phyloP scores from a whole-genome alignment of 2,797 vertebrate genomes.

The Hyperoplus lanceolatus region DNA sequence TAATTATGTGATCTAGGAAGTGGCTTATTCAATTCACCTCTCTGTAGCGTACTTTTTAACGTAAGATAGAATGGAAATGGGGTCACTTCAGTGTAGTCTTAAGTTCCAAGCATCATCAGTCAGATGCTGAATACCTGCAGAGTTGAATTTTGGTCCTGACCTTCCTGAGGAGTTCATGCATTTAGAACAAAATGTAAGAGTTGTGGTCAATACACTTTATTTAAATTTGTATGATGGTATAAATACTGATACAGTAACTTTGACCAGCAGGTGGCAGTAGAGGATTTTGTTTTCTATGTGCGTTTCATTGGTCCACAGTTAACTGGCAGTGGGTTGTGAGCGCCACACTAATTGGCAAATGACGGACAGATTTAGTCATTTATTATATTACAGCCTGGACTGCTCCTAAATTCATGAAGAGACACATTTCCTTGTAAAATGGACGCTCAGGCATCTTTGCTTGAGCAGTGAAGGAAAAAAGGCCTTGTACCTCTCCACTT shows the following conservation, averaged over 20 bases:
- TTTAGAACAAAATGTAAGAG: neutral
- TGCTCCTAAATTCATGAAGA: constrained; percentile 15
- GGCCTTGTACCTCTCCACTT: neutral
- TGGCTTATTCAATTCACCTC: neutral
- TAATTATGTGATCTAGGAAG: neutral
- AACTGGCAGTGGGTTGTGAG: constrained; percentile 34
- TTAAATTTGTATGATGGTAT: neutral
- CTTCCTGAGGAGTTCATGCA: constrained; percentile 1
- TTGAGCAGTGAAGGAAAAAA: constrained; percentile 27
- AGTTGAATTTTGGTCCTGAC: neutral
- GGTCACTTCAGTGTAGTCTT: constrained; percentile 2
- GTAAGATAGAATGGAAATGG: constrained; percentile 16
- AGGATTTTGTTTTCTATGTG: constrained; percentile 63
- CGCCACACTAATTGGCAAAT: constrained; percentile 51
- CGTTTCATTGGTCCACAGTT: constrained; percentile 6
- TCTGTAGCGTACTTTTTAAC: neutral
- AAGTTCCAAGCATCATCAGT: neutral
- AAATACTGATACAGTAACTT: neutral
- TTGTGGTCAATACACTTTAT: neutral
- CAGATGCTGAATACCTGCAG: neutral
- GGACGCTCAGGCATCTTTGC: constrained; percentile 11
- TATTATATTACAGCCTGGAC: constrained; percentile 53
- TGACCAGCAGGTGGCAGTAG: constrained; percentile 86
- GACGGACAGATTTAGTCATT: constrained; percentile 60
- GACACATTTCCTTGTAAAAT: constrained; percentile 23